Evolutionary conservation across 1,140 invertebrate genomes (phyloP), one percentile per base, ranked within the genome.

Genomic region (Macrocentrus cingulum): DNA sequence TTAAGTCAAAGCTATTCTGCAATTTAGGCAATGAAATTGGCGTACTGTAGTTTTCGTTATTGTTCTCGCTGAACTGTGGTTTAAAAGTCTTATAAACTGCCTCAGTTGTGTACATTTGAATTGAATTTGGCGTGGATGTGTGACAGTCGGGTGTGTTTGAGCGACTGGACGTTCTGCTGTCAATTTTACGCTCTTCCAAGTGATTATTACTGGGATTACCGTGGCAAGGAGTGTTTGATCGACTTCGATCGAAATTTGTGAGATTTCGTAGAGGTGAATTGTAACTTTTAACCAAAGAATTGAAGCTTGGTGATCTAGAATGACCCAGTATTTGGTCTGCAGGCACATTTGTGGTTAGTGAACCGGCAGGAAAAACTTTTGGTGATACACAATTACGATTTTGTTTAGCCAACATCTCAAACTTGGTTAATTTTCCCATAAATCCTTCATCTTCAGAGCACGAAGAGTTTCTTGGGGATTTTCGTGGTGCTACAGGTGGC

Each of bases 321-420:
- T 71, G 72, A 0, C 80, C 88, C 5, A 91, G 73, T 0, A 91
- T 89, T 61, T 90, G 88, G 75, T 88, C 89, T 0, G 89, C 89
- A 1, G 90, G 89, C 3, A 88, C 89, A 61, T 88, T 91, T 0
- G 90, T 87, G 2, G 89, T 91, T 15, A 88, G 69, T n/a, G 87
- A 84, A 65, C 88, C 88, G 0, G 87, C 81, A 20, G 85, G 85
- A 66, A 91, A 91, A 1, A 91, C 89, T 76, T 91, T 91, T 0
- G 89, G 89, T 0, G 88, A 91, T n/a, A 80, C 80, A 62, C 67
- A 82, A 37, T 73, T 77, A 60, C 71, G 58, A 58, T 54, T 73
- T 50, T 80, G 76, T 42, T 74, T 66, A 2, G 77, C 66, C 8
- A 80, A 60, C 74, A 79, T 79, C 44, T 79, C 78, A 58, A 79